Conservation (phyloP, 2,797 vertebrate species). For the Esox lucius region DNA sequence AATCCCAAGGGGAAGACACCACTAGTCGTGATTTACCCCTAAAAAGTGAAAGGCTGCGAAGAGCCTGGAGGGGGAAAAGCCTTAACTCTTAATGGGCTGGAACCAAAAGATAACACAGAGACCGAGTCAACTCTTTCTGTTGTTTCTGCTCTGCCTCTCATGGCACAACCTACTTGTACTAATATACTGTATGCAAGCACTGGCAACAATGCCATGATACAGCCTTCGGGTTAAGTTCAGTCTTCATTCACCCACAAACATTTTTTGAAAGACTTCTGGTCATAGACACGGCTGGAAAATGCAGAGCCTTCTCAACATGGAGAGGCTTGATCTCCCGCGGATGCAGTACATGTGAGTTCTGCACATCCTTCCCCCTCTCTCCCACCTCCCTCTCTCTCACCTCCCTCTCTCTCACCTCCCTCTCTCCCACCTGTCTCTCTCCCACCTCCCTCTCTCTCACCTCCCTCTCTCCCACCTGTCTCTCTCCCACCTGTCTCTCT, state of each 20-base stretch:
- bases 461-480: neutral
- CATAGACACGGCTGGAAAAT: neutral
- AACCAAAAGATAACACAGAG: conserved; percentile 21
- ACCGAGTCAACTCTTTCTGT: neutral
- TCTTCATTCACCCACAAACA: neutral
- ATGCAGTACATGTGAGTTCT: neutral
- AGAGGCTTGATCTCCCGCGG: neutral
- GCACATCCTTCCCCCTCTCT: neutral
- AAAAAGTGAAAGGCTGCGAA: conserved; percentile 31
- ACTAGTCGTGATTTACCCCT: conserved; percentile 47
- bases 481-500: neutral
- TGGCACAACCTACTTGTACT: neutral
- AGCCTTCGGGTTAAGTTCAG: neutral
- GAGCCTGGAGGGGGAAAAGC: conserved; percentile 25
- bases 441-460: no score
- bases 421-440: neutral
- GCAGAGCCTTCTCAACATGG: neutral
- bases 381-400: neutral
- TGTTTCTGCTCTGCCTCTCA: neutral
- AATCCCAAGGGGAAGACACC: conserved; percentile 34
- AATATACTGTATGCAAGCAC: neutral
- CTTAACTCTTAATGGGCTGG: conserved; percentile 16
- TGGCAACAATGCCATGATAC: neutral
- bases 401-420: no score
- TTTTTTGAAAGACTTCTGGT: neutral